Evolutionary conservation across 1,140 invertebrate species (phyloP), one percentile per base, ranked within the genome.

Genomic region (Euwallacea fornicatus): DNA sequence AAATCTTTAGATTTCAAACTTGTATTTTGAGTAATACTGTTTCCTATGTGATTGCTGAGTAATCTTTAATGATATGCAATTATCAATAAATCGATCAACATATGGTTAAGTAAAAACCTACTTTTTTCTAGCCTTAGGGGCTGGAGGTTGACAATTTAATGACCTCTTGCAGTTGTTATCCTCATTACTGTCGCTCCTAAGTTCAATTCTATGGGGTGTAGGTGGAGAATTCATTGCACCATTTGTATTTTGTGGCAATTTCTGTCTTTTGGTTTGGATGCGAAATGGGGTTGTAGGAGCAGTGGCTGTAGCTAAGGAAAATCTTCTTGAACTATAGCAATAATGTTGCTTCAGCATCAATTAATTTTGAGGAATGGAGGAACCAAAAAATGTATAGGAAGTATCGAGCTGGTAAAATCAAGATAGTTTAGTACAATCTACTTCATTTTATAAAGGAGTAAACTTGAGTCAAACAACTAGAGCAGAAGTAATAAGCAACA

Each of bases 171-270:
- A 66, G 55, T 73, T 61, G 10, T 50, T 56, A 1, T 33, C 21
- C 13, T 76, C 76, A 42, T 69, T 15, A 21, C 43, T 66, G 7
- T 78, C 77, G n/a, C 16, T 62, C 16, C 77, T 60, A 50, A 79
- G 69, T 72, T 78, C 77, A 59, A 79, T 79, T 62, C 78, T 66
- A 60, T 79, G 78, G 7, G 78, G 78, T 8, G 78, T 79, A 7
- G 76, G 63, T 42, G 77, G 76, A 54, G 75, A 72, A 21, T 13
- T 70, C 10, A 67, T 16, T n/a, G 41, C 7, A 7, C 61, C 42
- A 9, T 42, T 59, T 16, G 33, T 46, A 2, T 42, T 61, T 63
- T n/a, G 8, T 16, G 59, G 10, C 44, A 69, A 44, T 21, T 74
- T 71, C 44, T 73, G 55, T 41, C 74, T 33, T 42, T 69, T 58